A percentile compares a stretch with the other conserved stretches of the same genome.
Evolutionary conservation across 2,113 vertebrate species (phyloP).

Genomic region (Phylloscopus trochiloides): DNA sequence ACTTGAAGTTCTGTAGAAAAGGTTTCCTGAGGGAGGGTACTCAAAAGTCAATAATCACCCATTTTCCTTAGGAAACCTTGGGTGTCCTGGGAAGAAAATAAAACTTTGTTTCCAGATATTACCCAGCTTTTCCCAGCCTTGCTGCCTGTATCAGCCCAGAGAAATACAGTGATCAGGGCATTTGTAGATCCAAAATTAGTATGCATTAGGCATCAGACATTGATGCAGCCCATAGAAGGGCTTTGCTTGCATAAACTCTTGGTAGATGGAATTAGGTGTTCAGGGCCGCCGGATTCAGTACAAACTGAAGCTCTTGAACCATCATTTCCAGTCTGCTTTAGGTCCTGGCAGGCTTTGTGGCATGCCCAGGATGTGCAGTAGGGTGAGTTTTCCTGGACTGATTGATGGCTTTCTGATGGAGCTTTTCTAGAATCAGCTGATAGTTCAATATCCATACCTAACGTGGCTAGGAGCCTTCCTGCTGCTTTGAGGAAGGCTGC

Average conservation of each 20-base stretch:
- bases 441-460: neutral
- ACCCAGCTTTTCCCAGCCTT: neutral
- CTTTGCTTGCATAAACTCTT: neutral
- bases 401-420: neutral
- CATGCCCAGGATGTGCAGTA: neutral
- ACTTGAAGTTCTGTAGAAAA: neutral
- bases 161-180: neutral
- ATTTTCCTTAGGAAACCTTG: neutral
- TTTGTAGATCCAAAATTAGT: neutral
- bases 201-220: neutral
- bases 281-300: fast-evolving
- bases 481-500: neutral
- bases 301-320: neutral
- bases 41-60: neutral
- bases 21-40: neutral
- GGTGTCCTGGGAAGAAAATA: neutral
- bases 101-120: neutral
- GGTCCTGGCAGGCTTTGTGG: neutral
- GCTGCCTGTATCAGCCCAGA: neutral
- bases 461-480: neutral
- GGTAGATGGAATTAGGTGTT: neutral
- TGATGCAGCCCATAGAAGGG: neutral
- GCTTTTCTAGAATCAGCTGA: neutral
- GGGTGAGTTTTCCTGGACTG: neutral
- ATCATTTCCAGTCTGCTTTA: neutral